phyloP scores from a whole-genome alignment of 1,140 invertebrate genomes.

The Venturia canescens region DNA sequence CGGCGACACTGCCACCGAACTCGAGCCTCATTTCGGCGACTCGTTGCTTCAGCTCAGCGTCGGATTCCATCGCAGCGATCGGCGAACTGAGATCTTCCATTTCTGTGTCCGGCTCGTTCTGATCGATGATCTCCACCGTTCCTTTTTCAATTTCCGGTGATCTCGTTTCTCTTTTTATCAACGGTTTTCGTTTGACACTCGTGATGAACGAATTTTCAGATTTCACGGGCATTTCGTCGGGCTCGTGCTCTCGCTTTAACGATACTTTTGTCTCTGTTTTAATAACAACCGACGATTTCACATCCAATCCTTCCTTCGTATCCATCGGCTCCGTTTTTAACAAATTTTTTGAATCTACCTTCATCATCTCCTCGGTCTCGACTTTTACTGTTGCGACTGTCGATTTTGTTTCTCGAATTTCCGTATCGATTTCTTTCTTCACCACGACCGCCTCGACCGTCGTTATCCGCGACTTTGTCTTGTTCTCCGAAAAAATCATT shows the following conservation, averaged over 20 bases:
- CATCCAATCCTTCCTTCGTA: conserved; percentile 39
- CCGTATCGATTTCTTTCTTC: conserved; percentile 41
- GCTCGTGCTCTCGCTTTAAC: conserved; percentile 37
- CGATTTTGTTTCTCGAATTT: conserved; percentile 16
- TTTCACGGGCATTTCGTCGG: conserved; percentile 55
- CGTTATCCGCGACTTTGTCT: not conserved
- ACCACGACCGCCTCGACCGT: not conserved
- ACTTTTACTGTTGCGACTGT: conserved; percentile 22
- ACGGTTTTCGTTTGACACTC: conserved; percentile 43
- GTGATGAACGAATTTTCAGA: conserved; percentile 29
- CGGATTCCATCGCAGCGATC: conserved; percentile 69
- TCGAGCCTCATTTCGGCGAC: conserved; percentile 75
- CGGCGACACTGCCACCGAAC: conserved; percentile 65
- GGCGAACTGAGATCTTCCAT: conserved; percentile 71
- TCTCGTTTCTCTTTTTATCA: conserved; percentile 22
- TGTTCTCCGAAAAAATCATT: conserved; percentile 34
- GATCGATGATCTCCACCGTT: conserved; percentile 71
- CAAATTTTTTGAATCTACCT: conserved; percentile 35
- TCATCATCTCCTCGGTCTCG: conserved; percentile 61
- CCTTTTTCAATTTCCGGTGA: conserved; percentile 54
- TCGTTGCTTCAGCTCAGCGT: conserved; percentile 71
- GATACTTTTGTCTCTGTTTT: conserved; percentile 30
- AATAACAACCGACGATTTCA: conserved; percentile 10
- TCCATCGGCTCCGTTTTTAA: conserved; percentile 37
- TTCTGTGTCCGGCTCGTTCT: conserved; percentile 65